Base-by-base conservation (phyloP, 2,113 vertebrate genomes). In the Pleuronectes platessa region DNA sequence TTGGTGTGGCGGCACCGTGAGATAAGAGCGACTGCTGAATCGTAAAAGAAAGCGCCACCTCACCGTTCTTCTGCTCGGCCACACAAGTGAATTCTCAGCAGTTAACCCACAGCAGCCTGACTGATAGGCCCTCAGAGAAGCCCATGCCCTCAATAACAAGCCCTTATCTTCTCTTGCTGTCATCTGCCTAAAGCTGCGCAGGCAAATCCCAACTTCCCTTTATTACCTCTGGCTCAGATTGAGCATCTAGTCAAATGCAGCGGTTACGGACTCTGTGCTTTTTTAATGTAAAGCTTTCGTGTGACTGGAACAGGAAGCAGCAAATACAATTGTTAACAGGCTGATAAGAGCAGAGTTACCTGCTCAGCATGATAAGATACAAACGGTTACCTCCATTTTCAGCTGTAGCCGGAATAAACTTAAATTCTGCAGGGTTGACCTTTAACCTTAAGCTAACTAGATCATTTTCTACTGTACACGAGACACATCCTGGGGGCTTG, bases 261-360 rank as follows among this genome's bases (percentile, higher is more conserved):
- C 8, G 10, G 20, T 61, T 13, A n/a, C 14, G 15, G 11, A 12
- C 24, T 67, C 24, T 60, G 54, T 61, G 51, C 54, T 71, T 86
- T 88, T 74, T 76, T 10, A 82, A 92, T 93, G 88, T 88, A 93
- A 93, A 93, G 65, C 23, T 10, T 60, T 78, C 51, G 61, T 74
- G 78, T 74, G 49, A 66, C 56, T n/a, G 4, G 2, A 85, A 67
- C 72, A 85, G 84, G 86, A 91, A 89, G 68, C 23, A 1, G 37
- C n/a, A 35, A 75, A 66, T 58, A 42, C 15, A 82, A 76, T 31
- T 42, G 40, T 12, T 11, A 42, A 42, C 40, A 42, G 40, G 40
- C 40, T 42, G 40, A 42, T 42, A 42, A 42, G 40, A 42, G 11
- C 40, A 42, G 45, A 3, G 53, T 64, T 62, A 75, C 68, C 71